phyloP scores from a whole-genome alignment of 2,113 vertebrate species.

The Larimichthys crocea region DNA sequence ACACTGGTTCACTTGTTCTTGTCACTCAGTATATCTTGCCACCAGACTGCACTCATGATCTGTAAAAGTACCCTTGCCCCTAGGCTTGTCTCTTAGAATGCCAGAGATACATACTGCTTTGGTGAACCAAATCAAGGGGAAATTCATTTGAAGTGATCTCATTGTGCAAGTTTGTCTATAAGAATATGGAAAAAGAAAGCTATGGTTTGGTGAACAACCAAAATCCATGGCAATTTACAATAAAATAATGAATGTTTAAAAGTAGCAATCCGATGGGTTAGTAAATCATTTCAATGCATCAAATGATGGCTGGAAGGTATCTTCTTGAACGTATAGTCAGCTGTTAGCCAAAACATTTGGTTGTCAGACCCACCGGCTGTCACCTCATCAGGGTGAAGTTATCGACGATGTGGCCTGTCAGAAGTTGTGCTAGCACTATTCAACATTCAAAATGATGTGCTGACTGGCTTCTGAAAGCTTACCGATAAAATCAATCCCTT shows the following conservation, averaged over 20 bases:
- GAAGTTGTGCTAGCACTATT: background rate
- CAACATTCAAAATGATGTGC: background rate
- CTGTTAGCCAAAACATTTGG: background rate
- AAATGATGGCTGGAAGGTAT: background rate
- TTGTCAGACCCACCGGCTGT: background rate
- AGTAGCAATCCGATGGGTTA: too few relatives aligned
- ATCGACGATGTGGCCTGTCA: background rate
- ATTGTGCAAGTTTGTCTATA: background rate
- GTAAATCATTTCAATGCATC: background rate
- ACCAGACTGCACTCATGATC: background rate
- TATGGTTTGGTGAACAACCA: background rate
- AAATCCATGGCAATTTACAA: background rate
- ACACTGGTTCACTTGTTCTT: constrained; percentile 5
- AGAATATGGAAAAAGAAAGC: background rate
- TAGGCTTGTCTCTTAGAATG: background rate
- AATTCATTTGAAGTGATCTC: background rate
- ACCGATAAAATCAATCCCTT: constrained; percentile 7
- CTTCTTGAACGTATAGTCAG: background rate
- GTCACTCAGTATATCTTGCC: background rate
- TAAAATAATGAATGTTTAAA: background rate
- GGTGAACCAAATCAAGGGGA: background rate
- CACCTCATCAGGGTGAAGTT: background rate
- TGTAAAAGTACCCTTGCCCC: rapidly evolving
- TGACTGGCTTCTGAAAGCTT: constrained; percentile 9
- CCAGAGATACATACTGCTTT: background rate